These are phyloP conservation scores for Orthonychiurus folsomi DNA, from an alignment of 2,888 invertebrate species.

Conservation along the genomic window DNA sequence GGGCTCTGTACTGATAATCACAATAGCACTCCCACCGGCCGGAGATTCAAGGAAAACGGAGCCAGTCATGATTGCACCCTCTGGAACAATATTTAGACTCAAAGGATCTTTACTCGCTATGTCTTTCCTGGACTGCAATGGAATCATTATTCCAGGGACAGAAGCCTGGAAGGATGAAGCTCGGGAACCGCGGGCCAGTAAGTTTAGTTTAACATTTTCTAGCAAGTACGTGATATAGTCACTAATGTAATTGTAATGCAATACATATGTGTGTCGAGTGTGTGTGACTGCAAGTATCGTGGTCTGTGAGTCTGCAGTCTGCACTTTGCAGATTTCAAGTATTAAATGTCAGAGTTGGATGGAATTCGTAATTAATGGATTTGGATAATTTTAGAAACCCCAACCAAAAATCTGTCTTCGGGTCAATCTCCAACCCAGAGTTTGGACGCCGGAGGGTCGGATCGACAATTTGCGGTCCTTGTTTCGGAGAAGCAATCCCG, in stretches of 20 bases:
- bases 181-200: slow-evolving; percentile 39
- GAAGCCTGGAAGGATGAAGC: slow-evolving; percentile 78
- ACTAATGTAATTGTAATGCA: background rate
- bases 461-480: slow-evolving; percentile 86
- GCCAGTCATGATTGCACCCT: slow-evolving; percentile 74
- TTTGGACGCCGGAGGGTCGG: slow-evolving; percentile 47
- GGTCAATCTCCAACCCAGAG: slow-evolving; percentile 41
- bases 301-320: no score
- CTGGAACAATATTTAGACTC: slow-evolving; percentile 89
- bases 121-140: slow-evolving; percentile 93
- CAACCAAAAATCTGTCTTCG: slow-evolving; percentile 43
- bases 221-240: background rate
- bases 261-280: background rate
- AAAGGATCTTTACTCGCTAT: slow-evolving; percentile 89
- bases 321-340: no score
- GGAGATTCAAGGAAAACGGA: slow-evolving; percentile 72
- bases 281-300: background rate
- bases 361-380: no score
- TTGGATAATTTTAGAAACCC: slow-evolving; percentile 42
- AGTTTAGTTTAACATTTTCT: slow-evolving; percentile 9
- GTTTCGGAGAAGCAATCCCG: slow-evolving; percentile 91
- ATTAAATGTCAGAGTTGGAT: no score
- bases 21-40: slow-evolving; percentile 64
- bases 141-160: slow-evolving; percentile 79
- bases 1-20: slow-evolving; percentile 89